These are phyloP conservation scores for Palythoa heliodiscus DNA, from an alignment of 92 coral and sea anemone genomes.

Conservation along the genomic window DNA sequence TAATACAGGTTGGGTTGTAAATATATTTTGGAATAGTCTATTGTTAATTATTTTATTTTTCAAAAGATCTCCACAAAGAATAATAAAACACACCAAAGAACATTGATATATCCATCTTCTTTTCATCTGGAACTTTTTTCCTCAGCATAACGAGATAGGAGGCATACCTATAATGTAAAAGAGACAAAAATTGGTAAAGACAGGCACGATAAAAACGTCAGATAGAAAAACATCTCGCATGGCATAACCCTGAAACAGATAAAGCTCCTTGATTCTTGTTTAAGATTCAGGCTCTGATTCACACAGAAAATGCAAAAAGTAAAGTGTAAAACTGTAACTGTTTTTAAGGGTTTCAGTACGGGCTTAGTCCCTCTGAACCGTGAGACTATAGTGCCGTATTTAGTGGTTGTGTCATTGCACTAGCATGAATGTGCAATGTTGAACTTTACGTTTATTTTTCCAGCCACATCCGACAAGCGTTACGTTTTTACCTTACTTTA, in stretches of 20 bases:
- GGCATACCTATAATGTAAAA: slow-evolving; percentile 70
- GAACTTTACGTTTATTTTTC: too few species aligned
- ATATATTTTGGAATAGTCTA: not conserved
- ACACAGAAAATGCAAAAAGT: too few species aligned
- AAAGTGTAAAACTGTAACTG: too few species aligned
- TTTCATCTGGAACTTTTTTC: slow-evolving; percentile 84
- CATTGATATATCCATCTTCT: slow-evolving; percentile 85
- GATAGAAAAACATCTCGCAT: not conserved
- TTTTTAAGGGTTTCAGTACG: too few species aligned
- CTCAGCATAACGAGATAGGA: slow-evolving; percentile 88
- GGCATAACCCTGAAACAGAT: not conserved
- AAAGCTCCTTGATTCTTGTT: too few species aligned
- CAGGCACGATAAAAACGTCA: not conserved
- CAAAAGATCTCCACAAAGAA: not conserved
- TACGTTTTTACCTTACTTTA: too few species aligned
- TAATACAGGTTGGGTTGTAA: not conserved
- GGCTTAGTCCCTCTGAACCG: too few species aligned
- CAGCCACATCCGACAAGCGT: too few species aligned
- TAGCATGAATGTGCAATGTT: too few species aligned
- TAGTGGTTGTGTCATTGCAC: too few species aligned
- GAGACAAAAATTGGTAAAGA: not conserved
- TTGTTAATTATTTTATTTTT: not conserved
- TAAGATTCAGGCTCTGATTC: too few species aligned
- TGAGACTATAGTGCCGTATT: too few species aligned
- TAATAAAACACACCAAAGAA: slow-evolving; percentile 81